phyloP scores from a whole-genome alignment of 37 sponge, comb jelly and placozoan genomes.

The Crambe crambe region DNA sequence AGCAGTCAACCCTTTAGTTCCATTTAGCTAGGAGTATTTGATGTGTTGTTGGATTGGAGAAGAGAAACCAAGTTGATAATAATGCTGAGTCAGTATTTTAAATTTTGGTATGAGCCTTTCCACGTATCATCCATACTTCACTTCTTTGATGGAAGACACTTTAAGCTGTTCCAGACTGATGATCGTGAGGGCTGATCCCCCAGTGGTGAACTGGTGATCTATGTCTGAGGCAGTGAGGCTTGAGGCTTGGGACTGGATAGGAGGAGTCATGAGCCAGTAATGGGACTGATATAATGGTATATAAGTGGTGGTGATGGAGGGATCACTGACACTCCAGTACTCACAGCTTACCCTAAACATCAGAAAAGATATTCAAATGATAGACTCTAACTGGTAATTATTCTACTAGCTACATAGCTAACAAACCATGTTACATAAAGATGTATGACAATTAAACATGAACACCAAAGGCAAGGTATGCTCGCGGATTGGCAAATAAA shows the following conservation, averaged over 20 bases:
- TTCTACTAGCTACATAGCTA: too few species aligned
- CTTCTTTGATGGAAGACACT: background rate
- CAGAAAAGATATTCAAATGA: too few species aligned
- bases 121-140: background rate
- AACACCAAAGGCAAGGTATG: too few species aligned
- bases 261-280: slow-evolving; percentile 4
- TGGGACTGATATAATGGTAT: slow-evolving; percentile 26
- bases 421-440: too few species aligned
- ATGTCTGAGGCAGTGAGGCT: background rate
- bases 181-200: background rate
- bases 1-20: too few species aligned
- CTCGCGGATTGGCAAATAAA: too few species aligned
- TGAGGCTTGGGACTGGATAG: background rate
- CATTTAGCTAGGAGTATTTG: background rate
- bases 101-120: background rate
- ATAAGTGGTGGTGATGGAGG: slow-evolving; percentile 38
- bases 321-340: slow-evolving; percentile 64
- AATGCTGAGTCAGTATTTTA: background rate
- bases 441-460: too few species aligned
- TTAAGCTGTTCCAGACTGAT: background rate
- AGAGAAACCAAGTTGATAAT: background rate
- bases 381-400: too few species aligned
- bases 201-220: background rate
- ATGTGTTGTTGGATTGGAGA: background rate
- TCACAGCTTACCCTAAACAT: slow-evolving; percentile 40